A percentile compares a stretch with the other conserved stretches of the same genome.
Conservation (phyloP, 2,888 invertebrate genomes). For the Lapara coniferarum region DNA sequence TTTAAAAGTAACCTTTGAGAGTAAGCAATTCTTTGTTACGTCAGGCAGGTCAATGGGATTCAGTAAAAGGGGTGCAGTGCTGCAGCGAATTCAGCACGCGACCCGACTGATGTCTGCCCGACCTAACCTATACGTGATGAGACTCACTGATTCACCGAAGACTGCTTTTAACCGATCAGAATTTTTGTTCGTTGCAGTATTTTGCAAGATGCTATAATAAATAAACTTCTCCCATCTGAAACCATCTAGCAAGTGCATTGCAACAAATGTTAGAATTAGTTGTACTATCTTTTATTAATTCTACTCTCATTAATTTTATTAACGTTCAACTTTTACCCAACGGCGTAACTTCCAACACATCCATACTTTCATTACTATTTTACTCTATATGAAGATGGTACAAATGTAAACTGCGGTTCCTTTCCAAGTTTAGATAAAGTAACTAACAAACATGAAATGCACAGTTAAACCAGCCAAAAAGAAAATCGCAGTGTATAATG, state of each 20-base stretch:
- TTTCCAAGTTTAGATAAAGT: not conserved
- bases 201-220: slow-evolving; percentile 1
- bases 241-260: not conserved
- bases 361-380: no score
- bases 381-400: no score
- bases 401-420: no score
- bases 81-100: slow-evolving; percentile 58
- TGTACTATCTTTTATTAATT: not conserved
- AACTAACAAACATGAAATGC: not conserved
- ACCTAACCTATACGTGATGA: slow-evolving; percentile 61
- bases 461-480: slow-evolving; percentile 1
- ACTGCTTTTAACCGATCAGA: slow-evolving; percentile 33
- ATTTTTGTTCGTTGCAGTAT: slow-evolving; percentile 17
- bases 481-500: slow-evolving; percentile 25
- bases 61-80: slow-evolving; percentile 30
- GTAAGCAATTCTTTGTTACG: slow-evolving; percentile 16
- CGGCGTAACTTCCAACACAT: no score
- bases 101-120: slow-evolving; percentile 52
- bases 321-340: no score
- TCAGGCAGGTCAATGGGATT: slow-evolving; percentile 15
- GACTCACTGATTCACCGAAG: slow-evolving; percentile 48
- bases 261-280: not conserved
- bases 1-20: not conserved
- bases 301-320: no score
- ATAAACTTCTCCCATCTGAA: not conserved